phyloP scores from a whole-genome alignment of 2,888 invertebrate genomes.

The Aleiodes alternator region DNA sequence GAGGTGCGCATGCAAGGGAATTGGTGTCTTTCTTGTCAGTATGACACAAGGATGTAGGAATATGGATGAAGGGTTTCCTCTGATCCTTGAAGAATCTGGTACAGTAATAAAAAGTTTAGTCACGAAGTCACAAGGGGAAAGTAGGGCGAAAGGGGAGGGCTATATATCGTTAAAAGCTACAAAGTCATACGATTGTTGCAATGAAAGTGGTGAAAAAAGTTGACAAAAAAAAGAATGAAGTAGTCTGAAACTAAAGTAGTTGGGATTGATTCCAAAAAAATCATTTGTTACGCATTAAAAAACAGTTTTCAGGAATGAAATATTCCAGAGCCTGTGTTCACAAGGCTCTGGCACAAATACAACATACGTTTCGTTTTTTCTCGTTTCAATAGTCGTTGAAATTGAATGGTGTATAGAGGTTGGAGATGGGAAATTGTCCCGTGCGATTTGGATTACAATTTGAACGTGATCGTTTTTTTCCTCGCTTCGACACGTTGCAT shows the following conservation, averaged over 20 bases:
- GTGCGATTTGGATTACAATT: conserved; percentile 7
- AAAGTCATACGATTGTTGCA: too few species aligned
- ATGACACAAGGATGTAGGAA: too few species aligned
- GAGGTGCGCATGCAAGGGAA: too few species aligned
- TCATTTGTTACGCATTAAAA: conserved; percentile 16
- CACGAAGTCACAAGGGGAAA: too few species aligned
- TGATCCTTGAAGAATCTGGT: too few species aligned
- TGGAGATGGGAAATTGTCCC: not conserved
- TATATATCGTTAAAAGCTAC: too few species aligned
- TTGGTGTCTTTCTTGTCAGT: too few species aligned
- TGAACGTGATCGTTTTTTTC: not conserved
- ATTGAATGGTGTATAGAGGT: not conserved
- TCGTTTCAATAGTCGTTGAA: not conserved
- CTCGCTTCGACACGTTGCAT: conserved; percentile 12
- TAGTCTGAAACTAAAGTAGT: not conserved
- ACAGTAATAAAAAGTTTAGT: too few species aligned
- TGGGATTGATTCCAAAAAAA: not conserved
- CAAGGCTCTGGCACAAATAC: not conserved
- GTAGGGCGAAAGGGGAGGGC: too few species aligned
- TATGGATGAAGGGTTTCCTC: too few species aligned
- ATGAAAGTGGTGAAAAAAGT: not conserved
- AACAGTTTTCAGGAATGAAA: conserved; percentile 15
- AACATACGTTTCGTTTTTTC: too few species aligned
- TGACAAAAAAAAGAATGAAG: not conserved
- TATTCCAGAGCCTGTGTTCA: not conserved